Percentiles rank a stretch among this genome's conserved stretches.
phyloP scores from a whole-genome alignment of 2,888 invertebrate genomes.

The Drosophila imparisetae region DNA sequence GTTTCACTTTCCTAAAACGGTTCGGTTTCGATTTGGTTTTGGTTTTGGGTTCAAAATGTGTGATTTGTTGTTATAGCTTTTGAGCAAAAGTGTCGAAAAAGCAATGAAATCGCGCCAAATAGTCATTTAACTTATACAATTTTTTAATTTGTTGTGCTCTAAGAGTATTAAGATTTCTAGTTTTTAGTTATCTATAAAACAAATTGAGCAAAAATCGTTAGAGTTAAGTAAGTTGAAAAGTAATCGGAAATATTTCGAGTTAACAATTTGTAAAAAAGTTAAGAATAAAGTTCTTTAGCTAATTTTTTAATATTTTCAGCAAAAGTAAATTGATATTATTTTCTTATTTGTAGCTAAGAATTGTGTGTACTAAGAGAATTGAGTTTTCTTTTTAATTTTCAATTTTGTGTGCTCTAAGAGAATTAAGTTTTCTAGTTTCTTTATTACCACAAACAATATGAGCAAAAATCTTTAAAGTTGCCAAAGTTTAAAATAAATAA shows the following conservation, averaged over 20 bases:
- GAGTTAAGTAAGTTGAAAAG: neutral
- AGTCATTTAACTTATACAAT: neutral
- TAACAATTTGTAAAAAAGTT: neutral
- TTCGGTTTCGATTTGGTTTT: constrained; percentile 19
- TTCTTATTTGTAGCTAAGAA: neutral
- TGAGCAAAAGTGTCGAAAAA: constrained; percentile 39
- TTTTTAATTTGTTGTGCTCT: neutral
- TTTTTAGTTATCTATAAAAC: neutral
- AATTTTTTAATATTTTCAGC: neutral
- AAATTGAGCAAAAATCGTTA: neutral
- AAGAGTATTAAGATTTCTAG: neutral
- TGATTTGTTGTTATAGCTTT: constrained; percentile 11
- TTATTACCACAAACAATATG: neutral
- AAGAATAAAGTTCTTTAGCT: neutral
- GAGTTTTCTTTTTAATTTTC: neutral
- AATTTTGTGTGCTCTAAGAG: neutral
- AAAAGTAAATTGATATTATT: neutral
- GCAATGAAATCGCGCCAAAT: constrained; percentile 4
- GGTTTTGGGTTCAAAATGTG: constrained; percentile 30
- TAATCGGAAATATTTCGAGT: neutral
- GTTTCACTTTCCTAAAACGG: constrained; percentile 82
- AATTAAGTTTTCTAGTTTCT: neutral
- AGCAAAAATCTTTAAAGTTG: neutral
- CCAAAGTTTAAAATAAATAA: neutral
- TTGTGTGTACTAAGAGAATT: neutral